Evolutionary conservation across 53 echinoderm and acorn worm species (phyloP), one percentile per base, ranked within the genome.

Genomic region (Zoroaster sp.): DNA sequence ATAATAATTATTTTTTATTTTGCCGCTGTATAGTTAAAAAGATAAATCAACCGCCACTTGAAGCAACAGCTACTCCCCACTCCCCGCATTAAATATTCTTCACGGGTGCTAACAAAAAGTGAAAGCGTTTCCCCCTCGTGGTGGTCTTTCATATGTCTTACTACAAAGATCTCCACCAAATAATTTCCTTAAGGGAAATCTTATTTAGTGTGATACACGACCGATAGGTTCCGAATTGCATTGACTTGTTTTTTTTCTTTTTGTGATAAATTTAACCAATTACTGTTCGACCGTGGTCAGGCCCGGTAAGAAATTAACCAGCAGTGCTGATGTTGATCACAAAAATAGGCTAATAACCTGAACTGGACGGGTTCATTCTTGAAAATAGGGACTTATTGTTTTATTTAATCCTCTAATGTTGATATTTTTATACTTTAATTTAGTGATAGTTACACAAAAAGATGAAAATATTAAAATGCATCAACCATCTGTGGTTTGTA

Each of bases 191-290:
- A 74, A 76, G 34, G 23, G 81, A 81, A 81, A 81, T 66, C 81
- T 6, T 37, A 81, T 81, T 81, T 41, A 14, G 68, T 39, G 4
- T 69, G 85, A 17, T 35, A 46, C 85, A 85, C 47, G 37, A 45
- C 20, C 42, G 4, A 32, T 66, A 37, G 21, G 33, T 54, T 52
- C 2, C 25, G 52, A 49, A 49, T 71, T 25, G 38, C 72, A 36
- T 40, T 51, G 51, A 31, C 52, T 46, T 71, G 70, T 35, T 85
- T 59, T 81, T 72, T 28, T 69, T 70, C 35, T 85, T 59, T 81
- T 72, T 28, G 43, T 70, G 71, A 85, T 71, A 51, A 85, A 71
- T 85, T 85, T 85, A 85, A 42, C 70, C 85, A 85, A 85, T 85
- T 85, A 85, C 51, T 14, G 72, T 46, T 33, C 34, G 85, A 47